A percentile compares a stretch with the other conserved stretches of the same genome.
Evolutionary conservation across 1,140 invertebrate genomes (phyloP).

Genomic region (Ceratina australensis): DNA sequence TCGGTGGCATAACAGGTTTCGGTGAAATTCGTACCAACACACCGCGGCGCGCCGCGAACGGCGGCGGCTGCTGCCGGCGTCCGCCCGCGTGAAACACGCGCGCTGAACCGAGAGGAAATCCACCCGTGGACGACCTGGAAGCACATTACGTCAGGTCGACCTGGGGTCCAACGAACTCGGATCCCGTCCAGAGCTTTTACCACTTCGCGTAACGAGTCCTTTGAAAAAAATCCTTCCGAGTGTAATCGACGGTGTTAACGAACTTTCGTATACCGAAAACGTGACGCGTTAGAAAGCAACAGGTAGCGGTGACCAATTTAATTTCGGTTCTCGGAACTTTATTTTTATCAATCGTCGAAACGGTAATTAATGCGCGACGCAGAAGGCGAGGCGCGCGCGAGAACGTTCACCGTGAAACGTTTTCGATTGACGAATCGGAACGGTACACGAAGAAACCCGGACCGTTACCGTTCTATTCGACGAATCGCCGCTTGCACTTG

Average conservation of each 20-base stretch:
- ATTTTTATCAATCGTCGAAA: neutral
- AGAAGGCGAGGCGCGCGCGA: neutral
- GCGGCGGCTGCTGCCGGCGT: constrained; percentile 5
- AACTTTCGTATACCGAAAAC: neutral
- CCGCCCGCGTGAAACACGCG: constrained; percentile 23
- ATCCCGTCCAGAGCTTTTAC: constrained; percentile 48
- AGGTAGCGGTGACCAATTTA: too few relatives aligned
- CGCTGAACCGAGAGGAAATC: constrained; percentile 59
- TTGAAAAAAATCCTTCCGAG: neutral
- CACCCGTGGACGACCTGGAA: constrained; percentile 63
- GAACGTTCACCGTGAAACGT: constrained; percentile 1
- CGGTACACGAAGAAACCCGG: neutral
- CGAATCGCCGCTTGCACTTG: constrained; percentile 27
- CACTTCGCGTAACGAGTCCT: constrained; percentile 41
- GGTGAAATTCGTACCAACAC: constrained; percentile 62
- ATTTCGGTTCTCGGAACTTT: neutral
- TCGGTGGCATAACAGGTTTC: constrained; percentile 64
- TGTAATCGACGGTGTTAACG: neutral
- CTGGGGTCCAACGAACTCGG: constrained; percentile 65
- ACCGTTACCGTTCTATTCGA: constrained; percentile 47
- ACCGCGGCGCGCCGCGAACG: too few relatives aligned
- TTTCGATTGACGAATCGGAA: constrained; percentile 32
- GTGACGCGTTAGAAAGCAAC: too few relatives aligned
- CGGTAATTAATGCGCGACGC: neutral
- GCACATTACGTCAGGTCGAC: constrained; percentile 65